Conservation (phyloP, 2,888 invertebrate species). For the Clanis bilineata region DNA sequence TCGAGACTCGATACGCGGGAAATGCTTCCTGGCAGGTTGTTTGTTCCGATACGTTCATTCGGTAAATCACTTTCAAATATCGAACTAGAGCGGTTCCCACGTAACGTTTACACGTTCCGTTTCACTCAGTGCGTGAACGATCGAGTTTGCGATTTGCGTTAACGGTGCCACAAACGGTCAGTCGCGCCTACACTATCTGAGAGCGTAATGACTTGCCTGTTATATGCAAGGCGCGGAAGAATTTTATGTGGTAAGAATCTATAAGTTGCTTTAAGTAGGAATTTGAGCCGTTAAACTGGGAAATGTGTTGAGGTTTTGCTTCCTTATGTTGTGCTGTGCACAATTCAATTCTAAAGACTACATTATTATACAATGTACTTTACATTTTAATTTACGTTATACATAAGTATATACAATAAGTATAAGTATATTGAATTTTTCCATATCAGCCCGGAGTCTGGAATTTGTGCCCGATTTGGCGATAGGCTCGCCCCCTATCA, state of each 20-base stretch:
- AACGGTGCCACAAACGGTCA: constrained; percentile 43
- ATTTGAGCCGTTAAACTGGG: constrained; percentile 7
- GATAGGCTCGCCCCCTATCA: background rate
- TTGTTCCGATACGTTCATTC: constrained; percentile 7
- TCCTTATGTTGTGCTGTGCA: background rate
- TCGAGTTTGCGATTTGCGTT: constrained; percentile 28
- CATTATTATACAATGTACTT: background rate
- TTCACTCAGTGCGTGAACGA: constrained; percentile 35
- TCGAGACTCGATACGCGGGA: background rate
- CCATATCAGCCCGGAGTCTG: no score
- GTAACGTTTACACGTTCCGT: constrained; percentile 48
- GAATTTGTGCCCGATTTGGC: no score
- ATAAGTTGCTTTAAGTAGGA: background rate
- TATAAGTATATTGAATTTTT: no score
- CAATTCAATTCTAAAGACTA: background rate
- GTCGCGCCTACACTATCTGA: constrained; percentile 32
- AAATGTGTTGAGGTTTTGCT: constrained; percentile 4
- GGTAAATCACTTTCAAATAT: constrained; percentile 27
- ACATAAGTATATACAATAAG: no score
- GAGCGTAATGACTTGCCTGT: constrained; percentile 27
- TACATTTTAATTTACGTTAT: no score
- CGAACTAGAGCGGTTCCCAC: constrained; percentile 48
- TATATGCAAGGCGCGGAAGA: constrained; percentile 16
- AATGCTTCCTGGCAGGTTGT: background rate
- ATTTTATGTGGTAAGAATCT: constrained; percentile 12